Conservation (phyloP, 2,888 invertebrate species). For the Thymelicus sylvestris region DNA sequence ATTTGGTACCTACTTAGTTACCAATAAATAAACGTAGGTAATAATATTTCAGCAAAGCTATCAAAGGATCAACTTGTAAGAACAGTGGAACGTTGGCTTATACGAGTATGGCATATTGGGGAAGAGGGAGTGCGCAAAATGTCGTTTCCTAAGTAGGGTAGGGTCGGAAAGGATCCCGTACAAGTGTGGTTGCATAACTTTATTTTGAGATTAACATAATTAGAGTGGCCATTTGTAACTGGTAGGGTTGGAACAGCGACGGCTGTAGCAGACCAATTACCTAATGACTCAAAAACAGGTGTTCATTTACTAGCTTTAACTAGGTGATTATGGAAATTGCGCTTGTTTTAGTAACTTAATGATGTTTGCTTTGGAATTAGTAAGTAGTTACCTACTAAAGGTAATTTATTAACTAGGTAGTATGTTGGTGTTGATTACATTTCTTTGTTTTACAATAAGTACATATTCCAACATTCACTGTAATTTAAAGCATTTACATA, state of each 20-base stretch:
- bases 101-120: constrained; percentile 55
- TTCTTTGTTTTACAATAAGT: background rate
- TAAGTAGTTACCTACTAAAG: background rate
- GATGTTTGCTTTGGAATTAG: background rate
- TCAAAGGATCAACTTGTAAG: constrained; percentile 38
- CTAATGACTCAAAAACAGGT: constrained; percentile 60
- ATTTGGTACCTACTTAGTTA: background rate
- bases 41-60: constrained; percentile 13
- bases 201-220: constrained; percentile 82
- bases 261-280: constrained; percentile 51
- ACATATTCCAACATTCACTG: too few relatives aligned
- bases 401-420: background rate
- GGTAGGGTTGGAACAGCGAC: constrained; percentile 58
- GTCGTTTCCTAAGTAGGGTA: constrained; percentile 61
- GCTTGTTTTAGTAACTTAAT: background rate
- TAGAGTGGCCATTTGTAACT: constrained; percentile 63
- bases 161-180: constrained; percentile 57
- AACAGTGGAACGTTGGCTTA: constrained; percentile 47
- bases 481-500: too few relatives aligned
- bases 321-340: constrained; percentile 5
- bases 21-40: constrained; percentile 1
- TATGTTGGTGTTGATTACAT: background rate
- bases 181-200: constrained; percentile 77
- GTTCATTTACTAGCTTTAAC: constrained; percentile 49
- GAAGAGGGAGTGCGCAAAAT: constrained; percentile 62